These are phyloP conservation scores for Conomelus anceps DNA, from an alignment of 2,888 invertebrate species.

Conservation along the genomic window DNA sequence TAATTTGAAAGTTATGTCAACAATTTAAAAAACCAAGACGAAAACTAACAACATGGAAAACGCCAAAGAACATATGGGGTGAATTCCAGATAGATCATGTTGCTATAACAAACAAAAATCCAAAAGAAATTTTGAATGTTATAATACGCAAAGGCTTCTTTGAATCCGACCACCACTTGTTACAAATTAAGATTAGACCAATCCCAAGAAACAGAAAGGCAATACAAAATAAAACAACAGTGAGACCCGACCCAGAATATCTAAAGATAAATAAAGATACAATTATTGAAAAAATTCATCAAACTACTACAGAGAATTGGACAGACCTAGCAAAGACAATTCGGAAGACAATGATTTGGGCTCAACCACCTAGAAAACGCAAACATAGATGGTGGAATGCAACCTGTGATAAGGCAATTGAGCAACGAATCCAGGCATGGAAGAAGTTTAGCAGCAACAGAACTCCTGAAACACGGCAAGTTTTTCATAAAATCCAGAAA, in stretches of 20 bases:
- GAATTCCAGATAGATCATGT: no score
- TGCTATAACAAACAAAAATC: background rate
- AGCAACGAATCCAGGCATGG: no score
- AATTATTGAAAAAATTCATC: background rate
- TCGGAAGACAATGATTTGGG: no score
- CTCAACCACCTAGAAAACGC: background rate
- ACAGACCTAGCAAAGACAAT: background rate
- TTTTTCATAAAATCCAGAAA: no score
- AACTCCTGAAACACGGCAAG: no score
- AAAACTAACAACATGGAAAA: slow-evolving; percentile 15
- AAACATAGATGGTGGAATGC: no score
- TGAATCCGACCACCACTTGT: background rate
- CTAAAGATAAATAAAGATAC: background rate
- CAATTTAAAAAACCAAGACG: background rate
- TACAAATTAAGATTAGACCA: background rate
- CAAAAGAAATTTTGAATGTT: background rate
- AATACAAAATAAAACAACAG: background rate
- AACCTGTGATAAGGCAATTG: no score
- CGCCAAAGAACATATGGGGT: background rate
- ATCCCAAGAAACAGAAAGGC: background rate
- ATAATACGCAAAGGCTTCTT: background rate
- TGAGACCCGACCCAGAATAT: background rate
- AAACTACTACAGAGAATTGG: background rate
- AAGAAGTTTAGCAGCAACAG: no score
- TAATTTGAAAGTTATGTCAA: no score